Percentiles rank a stretch among this genome's conserved stretches.
Evolutionary conservation across 1,140 invertebrate species (phyloP).

Genomic region (Leptopilina boulardi): DNA sequence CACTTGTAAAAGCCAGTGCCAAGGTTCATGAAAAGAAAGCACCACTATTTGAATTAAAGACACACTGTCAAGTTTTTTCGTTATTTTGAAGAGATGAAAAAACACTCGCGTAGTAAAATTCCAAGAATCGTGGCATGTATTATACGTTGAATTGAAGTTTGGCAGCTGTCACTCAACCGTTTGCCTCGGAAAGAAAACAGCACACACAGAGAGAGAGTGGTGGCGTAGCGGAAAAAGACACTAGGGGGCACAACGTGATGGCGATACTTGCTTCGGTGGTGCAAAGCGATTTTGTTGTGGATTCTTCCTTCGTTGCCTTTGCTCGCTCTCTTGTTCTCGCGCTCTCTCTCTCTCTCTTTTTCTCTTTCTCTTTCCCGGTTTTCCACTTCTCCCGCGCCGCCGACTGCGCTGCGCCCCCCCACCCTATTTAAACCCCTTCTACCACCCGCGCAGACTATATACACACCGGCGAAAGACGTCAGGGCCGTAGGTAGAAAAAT

Average conservation of each 20-base stretch:
- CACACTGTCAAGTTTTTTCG: slow-evolving; percentile 31
- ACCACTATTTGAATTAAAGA: slow-evolving; percentile 17
- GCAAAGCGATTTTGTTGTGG: slow-evolving; percentile 78
- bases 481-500: slow-evolving; percentile 11
- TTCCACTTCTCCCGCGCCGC: slow-evolving; percentile 72
- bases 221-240: slow-evolving; percentile 52
- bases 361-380: slow-evolving; percentile 67
- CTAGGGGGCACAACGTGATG: slow-evolving; percentile 58
- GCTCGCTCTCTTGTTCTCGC: slow-evolving; percentile 62
- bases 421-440: slow-evolving; percentile 41
- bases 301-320: slow-evolving; percentile 68
- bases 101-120: slow-evolving; percentile 50
- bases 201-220: slow-evolving; percentile 52
- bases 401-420: slow-evolving; percentile 62
- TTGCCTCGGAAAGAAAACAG: slow-evolving; percentile 64
- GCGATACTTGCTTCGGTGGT: slow-evolving; percentile 67
- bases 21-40: slow-evolving; percentile 44
- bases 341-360: slow-evolving; percentile 66
- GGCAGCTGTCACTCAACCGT: slow-evolving; percentile 60
- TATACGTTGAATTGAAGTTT: slow-evolving; percentile 55
- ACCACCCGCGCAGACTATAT: slow-evolving; percentile 50
- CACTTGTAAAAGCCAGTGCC: slow-evolving; percentile 47
- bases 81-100: not conserved
- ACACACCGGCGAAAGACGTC: slow-evolving; percentile 37
- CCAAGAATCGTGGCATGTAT: slow-evolving; percentile 47